phyloP scores from a whole-genome alignment of 2,113 vertebrate genomes.

The Serinus canaria region DNA sequence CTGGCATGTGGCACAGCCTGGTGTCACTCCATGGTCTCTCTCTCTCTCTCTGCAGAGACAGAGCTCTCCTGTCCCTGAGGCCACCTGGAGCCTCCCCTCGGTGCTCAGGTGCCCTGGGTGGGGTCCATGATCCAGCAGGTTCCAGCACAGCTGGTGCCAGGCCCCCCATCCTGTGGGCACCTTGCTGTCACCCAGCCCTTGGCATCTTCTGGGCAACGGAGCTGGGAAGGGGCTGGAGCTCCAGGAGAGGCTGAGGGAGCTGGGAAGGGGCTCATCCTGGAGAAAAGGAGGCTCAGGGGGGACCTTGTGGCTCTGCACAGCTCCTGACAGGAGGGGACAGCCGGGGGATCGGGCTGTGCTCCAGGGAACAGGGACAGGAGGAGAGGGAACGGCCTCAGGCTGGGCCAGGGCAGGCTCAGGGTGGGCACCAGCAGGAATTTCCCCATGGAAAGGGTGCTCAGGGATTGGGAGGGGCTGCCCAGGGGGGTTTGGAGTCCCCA shows the following conservation, averaged over 20 bases:
- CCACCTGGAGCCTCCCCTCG: background rate
- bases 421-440: background rate
- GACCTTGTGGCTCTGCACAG: background rate
- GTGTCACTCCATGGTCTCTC: background rate
- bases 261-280: background rate
- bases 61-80: background rate
- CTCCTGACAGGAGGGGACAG: background rate
- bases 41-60: background rate
- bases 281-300: background rate
- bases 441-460: background rate
- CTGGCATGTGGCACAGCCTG: background rate
- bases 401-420: background rate
- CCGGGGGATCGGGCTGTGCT: background rate
- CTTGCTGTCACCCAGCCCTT: background rate
- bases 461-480: background rate
- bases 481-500: background rate
- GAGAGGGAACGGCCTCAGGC: background rate
- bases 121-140: background rate
- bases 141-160: background rate
- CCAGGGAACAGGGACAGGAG: background rate
- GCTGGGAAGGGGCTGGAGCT: background rate
- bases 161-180: background rate
- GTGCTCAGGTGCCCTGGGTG: too few species aligned
- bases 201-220: background rate
- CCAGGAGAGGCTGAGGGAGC: background rate